Conservation (phyloP, 2,797 vertebrate species). For the Falco novaeseelandiae region DNA sequence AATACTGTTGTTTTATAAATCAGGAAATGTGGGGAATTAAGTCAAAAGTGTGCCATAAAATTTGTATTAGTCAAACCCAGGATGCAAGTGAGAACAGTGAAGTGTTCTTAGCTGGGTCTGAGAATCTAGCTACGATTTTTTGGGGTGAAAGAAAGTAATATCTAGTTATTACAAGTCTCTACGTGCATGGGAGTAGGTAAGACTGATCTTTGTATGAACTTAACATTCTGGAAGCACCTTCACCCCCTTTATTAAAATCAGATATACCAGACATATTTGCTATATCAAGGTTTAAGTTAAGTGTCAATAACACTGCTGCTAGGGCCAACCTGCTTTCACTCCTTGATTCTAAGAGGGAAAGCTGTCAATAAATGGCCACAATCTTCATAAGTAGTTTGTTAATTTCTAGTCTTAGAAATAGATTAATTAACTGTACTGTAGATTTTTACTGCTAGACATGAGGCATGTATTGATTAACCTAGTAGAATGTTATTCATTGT, state of each 20-base stretch:
- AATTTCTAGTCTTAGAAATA: not conserved
- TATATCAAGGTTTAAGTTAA: not conserved
- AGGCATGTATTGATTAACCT: not conserved
- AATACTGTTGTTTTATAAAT: not conserved
- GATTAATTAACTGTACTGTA: not conserved
- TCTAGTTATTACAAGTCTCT: not conserved
- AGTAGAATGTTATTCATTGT: not conserved
- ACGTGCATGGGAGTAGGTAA: not conserved
- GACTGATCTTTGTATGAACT: not conserved
- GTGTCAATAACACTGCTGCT: not conserved
- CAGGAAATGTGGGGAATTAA: not conserved
- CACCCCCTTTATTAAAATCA: not conserved
- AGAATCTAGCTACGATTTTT: not conserved
- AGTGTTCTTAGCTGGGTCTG: not conserved
- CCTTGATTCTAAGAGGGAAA: not conserved
- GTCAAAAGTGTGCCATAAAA: not conserved
- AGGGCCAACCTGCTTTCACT: not conserved
- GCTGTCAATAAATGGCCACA: not conserved
- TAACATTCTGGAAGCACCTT: not conserved
- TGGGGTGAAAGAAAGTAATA: not conserved
- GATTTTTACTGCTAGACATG: not conserved
- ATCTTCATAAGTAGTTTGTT: not conserved
- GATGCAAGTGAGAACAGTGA: not conserved
- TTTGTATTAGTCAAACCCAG: not conserved
- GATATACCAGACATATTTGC: not conserved